A percentile compares a stretch with the other conserved stretches of the same genome.
Conservation (phyloP, 2,113 vertebrate species). For the Rhadina sibilatrix region DNA sequence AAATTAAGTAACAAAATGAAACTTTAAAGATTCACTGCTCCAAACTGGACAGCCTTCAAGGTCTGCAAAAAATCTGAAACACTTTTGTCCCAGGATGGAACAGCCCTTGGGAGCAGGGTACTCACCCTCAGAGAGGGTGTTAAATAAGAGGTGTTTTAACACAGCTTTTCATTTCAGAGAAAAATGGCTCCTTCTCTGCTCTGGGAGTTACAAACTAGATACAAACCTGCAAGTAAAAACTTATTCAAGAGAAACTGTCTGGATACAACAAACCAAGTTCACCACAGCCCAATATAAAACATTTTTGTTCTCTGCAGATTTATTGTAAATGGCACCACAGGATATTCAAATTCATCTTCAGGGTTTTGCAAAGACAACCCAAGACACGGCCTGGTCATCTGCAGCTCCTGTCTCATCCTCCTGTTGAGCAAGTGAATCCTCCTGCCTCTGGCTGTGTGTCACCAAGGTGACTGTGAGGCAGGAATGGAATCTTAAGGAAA, state of each 20-base stretch:
- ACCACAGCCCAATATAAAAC: not conserved
- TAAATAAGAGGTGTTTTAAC: not conserved
- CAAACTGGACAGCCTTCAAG: not conserved
- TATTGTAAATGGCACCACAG: not conserved
- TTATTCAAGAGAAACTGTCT: not conserved
- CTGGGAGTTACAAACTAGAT: not conserved
- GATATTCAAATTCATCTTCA: not conserved
- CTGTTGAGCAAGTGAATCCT: not conserved
- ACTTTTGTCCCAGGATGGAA: not conserved
- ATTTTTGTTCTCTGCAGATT: not conserved
- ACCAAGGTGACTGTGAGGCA: not conserved
- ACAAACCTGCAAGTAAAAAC: not conserved
- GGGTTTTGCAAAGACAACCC: not conserved
- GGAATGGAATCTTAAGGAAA: not conserved
- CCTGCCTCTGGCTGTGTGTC: not conserved
- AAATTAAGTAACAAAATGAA: not conserved
- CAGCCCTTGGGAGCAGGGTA: accelerated
- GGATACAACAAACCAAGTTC: not conserved
- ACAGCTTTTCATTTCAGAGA: not conserved
- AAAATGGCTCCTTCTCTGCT: not conserved
- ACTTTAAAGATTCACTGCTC: not conserved
- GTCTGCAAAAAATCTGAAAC: not conserved
- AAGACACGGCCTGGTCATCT: not conserved
- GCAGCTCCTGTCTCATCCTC: not conserved
- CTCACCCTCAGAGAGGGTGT: not conserved